Conservation (phyloP, 92 coral and sea anemone genomes). For the Virgularia gustaviana region DNA sequence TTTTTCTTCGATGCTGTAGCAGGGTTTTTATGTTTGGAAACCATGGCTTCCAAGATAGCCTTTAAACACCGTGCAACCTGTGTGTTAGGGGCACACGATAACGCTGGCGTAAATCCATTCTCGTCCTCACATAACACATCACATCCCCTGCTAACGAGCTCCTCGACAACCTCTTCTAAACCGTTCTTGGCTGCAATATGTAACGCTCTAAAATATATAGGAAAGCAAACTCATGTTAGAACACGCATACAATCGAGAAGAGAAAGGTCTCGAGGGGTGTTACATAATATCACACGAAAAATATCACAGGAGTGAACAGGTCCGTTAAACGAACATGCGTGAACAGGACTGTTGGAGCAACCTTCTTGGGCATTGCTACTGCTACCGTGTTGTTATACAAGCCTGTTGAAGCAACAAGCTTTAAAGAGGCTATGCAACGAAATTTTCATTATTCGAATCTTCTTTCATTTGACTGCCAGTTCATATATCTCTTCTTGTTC, state of each 20-base stretch:
- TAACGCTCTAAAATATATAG: conserved; percentile 58
- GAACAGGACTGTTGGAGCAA: too few species aligned
- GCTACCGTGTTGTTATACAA: too few species aligned
- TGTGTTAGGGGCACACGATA: conserved; percentile 92
- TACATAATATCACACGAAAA: too few species aligned
- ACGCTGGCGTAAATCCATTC: conserved; percentile 93
- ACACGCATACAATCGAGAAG: background rate
- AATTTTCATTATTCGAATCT: too few species aligned
- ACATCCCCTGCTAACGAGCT: conserved; percentile 79
- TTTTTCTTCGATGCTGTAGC: conserved; percentile 2
- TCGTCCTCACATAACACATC: conserved; percentile 87
- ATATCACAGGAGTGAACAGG: too few species aligned
- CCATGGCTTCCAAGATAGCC: conserved; percentile 84
- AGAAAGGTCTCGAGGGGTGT: background rate
- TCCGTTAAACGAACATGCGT: too few species aligned
- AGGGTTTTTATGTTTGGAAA: conserved; percentile 42
- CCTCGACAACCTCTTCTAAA: conserved; percentile 87
- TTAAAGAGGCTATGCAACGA: too few species aligned
- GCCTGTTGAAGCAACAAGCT: too few species aligned
- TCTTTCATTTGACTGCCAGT: too few species aligned
- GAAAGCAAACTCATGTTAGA: background rate
- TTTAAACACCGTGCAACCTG: conserved; percentile 92
- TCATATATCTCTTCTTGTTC: too few species aligned
- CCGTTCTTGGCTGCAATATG: conserved; percentile 94
- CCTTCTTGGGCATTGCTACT: too few species aligned